Base-by-base conservation (phyloP, 2,797 vertebrate species). In the Atherinosoma microstoma region DNA sequence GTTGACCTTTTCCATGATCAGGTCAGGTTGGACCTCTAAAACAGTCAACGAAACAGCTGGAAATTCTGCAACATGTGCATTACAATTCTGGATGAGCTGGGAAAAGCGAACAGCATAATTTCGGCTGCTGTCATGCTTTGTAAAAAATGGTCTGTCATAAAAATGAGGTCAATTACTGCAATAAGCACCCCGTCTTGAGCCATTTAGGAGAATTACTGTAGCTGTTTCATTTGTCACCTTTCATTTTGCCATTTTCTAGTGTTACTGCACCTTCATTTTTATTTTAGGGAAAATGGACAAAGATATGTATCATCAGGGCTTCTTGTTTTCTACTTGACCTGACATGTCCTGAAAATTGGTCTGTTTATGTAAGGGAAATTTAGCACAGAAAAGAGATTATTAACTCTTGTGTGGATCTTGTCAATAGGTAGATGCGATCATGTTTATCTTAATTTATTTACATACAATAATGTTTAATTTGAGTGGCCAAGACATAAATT, bases 251-350 rank as follows among this genome's bases (percentile, higher is more conserved):
- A 8, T 67, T 59, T 61, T 49, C 66, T 77, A 34, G 64, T 85
- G 32, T 67, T 70, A 71, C 70, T 22, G 8, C 47, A 66, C 79
- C 63, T 75, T 81, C 70, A 13, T 72, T 79, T 56, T 82, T 78
- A 64, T 72, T 80, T 65, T 42, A 47, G 75, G 40, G 47, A 60
- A 84, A 84, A 84, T 90, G 76, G 60, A 76, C 77, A 87, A 76
- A 80, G 73, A 75, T 73, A 67, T 80, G 78, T 78, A 84, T 87
- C 72, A 90, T 87, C 74, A 85, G 70, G 22, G 40, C 83, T 83
- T 79, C 88, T 91, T 91, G 80, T 89, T 92, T 90, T 87, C 85
- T 84, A 84, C 88, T 93, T 92, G 92, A 93, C 91, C 89, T 92
- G 92, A 90, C 90, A 91, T 93, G 82, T 89, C 78, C 83, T 83